Base-by-base conservation (phyloP, 1,140 invertebrate species). In the Pentalonia nigronervosa region DNA sequence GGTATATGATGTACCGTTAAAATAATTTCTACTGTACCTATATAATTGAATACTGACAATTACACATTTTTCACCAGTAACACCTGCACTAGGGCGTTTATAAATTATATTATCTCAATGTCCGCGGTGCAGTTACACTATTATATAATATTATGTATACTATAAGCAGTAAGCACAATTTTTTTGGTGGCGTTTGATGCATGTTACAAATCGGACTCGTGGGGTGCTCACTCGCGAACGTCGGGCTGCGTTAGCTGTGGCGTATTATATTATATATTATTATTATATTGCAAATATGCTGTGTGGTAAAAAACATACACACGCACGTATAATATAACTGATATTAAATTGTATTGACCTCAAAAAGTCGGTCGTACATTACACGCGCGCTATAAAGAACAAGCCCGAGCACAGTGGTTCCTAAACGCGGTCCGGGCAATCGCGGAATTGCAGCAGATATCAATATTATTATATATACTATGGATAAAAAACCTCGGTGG, bases 341-440 rank as follows among this genome's bases (percentile, higher is more conserved):
- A 88, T n/a, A 88, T 48, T 88, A 88, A 88, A 88, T 88, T 48
- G 47, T 88, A 88, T 88, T 88, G 86, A 88, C 86, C 86, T 88
- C 86, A 88, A 88, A 48, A 88, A 88, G 30, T 48, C 47, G 17
- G 84, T 30, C 20, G 84, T 87, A 84, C 23, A 36, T 36, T 36
- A 36, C n/a, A 83, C 76, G 83, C 83, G 83, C 36, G 41, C 21
- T 36, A 83, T 41, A 45, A 25, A 47, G 84, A 45, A 86, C 83
- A 6, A 14, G 83, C 36, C 30, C 30, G 83, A 41, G 23, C 41
- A 41, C 84, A 87, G 84, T 88, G 86, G 86, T 88, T 88, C 86
- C 86, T 48, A 88, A 88, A 88, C 45, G 47, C 1, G 21, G 45
- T 17, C 25, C 47, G 84, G 45, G 17, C 84, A 47, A 48, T 47